These are phyloP conservation scores for Ormyrus thymus DNA, from an alignment of 2,888 invertebrate genomes.

Conservation along the genomic window DNA sequence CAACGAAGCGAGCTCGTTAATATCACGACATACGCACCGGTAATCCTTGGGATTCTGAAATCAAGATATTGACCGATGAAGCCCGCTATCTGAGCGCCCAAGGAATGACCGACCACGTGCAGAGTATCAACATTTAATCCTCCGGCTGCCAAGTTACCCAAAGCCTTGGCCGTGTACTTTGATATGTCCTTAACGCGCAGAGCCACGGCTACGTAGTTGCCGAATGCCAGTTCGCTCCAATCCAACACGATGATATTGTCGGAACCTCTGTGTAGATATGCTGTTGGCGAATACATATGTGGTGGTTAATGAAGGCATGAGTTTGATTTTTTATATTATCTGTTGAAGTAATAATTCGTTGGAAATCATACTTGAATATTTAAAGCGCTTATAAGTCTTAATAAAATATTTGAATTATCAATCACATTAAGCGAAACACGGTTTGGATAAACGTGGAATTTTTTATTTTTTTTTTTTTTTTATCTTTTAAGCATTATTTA, in stretches of 20 bases:
- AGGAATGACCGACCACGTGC: constrained; percentile 65
- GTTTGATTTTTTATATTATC: too few relatives aligned
- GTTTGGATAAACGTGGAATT: too few relatives aligned
- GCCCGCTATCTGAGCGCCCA: constrained; percentile 65
- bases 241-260: constrained; percentile 64
- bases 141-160: constrained; percentile 56
- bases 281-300: constrained; percentile 54
- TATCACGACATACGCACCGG: constrained; percentile 58
- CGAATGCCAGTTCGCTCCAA: constrained; percentile 63
- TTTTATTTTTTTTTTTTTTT: too few relatives aligned
- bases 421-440: too few relatives aligned
- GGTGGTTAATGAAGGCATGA: too few relatives aligned
- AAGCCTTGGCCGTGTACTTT: constrained; percentile 51
- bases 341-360: too few relatives aligned
- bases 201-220: constrained; percentile 57
- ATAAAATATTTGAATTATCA: too few relatives aligned
- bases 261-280: constrained; percentile 60
- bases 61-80: constrained; percentile 58
- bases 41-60: constrained; percentile 61
- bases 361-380: too few relatives aligned
- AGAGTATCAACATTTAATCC: constrained; percentile 58
- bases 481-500: too few relatives aligned
- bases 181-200: constrained; percentile 55
- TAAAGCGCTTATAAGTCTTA: too few relatives aligned
- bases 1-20: too few relatives aligned